Evolutionary conservation across 2,888 invertebrate species (phyloP), one percentile per base, ranked within the genome.

Genomic region (Orchestes rusci): DNA sequence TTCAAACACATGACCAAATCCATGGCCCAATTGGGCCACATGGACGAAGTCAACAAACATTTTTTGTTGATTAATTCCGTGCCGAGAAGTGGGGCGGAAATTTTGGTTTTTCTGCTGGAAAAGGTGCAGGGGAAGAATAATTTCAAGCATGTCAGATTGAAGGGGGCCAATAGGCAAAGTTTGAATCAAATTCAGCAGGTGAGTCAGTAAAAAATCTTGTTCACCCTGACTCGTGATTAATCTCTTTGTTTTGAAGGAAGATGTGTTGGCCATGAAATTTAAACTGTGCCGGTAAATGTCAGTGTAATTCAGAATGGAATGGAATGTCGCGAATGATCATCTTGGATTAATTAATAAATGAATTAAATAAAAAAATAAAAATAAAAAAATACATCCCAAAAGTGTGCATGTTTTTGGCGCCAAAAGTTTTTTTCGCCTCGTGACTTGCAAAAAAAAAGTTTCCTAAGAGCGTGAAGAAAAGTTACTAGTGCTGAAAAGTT

Each of bases 1-100:
- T n/a, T n/a, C n/a, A 42, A 37, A 30, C 23, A 10, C 7, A 71
- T 73, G 15, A 74, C 73, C 3, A 75, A 73, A 47, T 74, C 74
- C 2, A 61, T 75, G 20, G 65, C 70, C 2, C 72, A 75, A 56
- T 54, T 74, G 32, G 71, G 71, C 20, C 62, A 63, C 44, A 65
- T 71, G 58, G 70, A 72, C 18, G 70, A 70, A 52, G 64, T 70
- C 34, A 73, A 71, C 58, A 66, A 67, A 38, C 68, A 75, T 56
- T 67, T 75, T 43, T 56, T 80, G 39, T 74, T 80, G 65, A 70
- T 79, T 55, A 79, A 79, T 53, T 67, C 74, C 30, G 70, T 79
- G 10, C 78, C 79, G 1, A 73, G 74, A 53, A 72, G 75, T 31
- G 79, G 79, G 10, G 72, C 75, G 3, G 78, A 78, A 59, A 66